phyloP scores from a whole-genome alignment of 2,113 vertebrate genomes.

The Probosciger aterrimus region DNA sequence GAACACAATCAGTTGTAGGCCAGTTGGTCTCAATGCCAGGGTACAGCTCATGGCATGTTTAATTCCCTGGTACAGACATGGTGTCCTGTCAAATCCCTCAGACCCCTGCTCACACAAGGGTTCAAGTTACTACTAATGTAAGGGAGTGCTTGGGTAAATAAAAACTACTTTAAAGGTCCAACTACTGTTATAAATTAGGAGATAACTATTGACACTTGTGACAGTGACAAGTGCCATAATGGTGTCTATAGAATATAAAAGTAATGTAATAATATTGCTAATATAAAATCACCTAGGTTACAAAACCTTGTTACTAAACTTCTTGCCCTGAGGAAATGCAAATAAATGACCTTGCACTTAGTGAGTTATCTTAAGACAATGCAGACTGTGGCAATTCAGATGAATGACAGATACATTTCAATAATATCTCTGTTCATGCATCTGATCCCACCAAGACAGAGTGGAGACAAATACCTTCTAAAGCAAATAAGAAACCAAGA shows the following conservation, averaged over 20 bases:
- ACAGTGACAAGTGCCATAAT: background rate
- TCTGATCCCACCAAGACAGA: background rate
- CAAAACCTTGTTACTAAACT: background rate
- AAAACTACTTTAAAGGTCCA: background rate
- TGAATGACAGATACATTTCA: background rate
- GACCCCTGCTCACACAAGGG: background rate
- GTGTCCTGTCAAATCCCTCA: background rate
- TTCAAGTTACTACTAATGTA: background rate
- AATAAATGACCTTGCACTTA: background rate
- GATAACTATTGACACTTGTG: background rate
- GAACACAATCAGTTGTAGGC: background rate
- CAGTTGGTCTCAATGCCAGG: background rate
- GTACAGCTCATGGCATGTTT: background rate
- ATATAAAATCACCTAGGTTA: background rate
- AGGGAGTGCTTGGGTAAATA: background rate
- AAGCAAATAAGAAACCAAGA: background rate
- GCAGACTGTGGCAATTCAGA: background rate
- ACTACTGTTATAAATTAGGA: background rate
- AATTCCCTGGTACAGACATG: background rate
- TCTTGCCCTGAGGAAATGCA: background rate
- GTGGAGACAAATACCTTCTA: background rate
- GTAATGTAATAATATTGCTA: background rate
- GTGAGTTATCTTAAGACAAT: background rate
- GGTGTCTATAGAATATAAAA: background rate
- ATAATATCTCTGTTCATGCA: background rate